These are phyloP conservation scores for Diorhabda elongata DNA, from an alignment of 1,140 invertebrate species.

Conservation along the genomic window DNA sequence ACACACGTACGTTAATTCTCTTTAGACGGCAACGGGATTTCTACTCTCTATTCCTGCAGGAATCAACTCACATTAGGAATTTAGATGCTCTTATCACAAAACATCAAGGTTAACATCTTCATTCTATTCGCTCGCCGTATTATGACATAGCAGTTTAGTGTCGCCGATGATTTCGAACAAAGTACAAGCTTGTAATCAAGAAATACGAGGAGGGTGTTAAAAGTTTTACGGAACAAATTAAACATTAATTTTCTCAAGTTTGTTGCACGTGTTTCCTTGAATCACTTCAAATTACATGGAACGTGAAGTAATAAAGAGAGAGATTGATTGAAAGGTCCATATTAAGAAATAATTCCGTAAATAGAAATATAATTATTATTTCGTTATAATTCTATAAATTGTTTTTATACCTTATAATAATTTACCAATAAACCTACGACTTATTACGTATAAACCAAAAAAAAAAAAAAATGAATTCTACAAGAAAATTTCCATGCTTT, in stretches of 20 bases:
- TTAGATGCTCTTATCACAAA: not conserved
- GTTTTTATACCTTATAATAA: not conserved
- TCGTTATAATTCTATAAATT: not conserved
- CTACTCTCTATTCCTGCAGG: not conserved
- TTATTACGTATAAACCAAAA: not conserved
- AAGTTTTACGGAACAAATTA: not conserved
- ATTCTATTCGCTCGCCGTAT: slow-evolving; percentile 1
- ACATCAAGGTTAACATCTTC: not conserved
- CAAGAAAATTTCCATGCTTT: not conserved
- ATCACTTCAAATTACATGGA: not conserved
- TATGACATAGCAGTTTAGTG: not conserved
- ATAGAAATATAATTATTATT: not conserved
- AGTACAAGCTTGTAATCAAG: not conserved
- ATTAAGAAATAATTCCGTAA: not conserved
- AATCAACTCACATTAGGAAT: slow-evolving; percentile 2
- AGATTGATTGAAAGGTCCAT: not conserved
- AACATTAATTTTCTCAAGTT: not conserved
- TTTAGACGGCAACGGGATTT: not conserved
- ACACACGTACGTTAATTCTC: not conserved
- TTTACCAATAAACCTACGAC: not conserved
- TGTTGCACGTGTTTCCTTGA: not conserved
- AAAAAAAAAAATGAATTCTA: not conserved
- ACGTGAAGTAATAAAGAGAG: not conserved
- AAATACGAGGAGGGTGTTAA: not conserved
- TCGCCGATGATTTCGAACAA: not conserved